A percentile compares a stretch with the other conserved stretches of the same genome.
Evolutionary conservation across 2,888 invertebrate species (phyloP).

Genomic region (Chalcosyrphus nemorum): DNA sequence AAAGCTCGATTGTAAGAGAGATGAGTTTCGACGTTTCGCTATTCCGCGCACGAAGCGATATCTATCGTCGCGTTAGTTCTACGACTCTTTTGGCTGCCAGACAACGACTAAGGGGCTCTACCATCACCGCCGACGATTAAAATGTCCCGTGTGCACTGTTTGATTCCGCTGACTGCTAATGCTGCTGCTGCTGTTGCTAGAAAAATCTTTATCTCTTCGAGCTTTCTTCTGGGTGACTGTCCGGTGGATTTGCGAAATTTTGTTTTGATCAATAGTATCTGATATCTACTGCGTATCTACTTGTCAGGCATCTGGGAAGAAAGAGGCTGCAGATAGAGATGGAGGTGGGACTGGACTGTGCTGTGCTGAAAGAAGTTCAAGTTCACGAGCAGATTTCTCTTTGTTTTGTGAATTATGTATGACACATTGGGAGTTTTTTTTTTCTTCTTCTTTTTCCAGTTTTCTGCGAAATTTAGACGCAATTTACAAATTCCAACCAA

Average conservation of each 20-base stretch:
- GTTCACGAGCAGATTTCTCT: background rate
- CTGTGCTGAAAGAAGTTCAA: constrained; percentile 19
- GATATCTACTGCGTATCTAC: constrained; percentile 1
- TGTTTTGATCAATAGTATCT: background rate
- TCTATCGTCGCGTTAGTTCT: constrained; percentile 11
- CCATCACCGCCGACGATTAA: background rate
- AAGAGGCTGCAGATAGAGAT: background rate
- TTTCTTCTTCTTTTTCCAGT: no score
- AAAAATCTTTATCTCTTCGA: background rate
- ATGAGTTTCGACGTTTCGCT: constrained; percentile 18
- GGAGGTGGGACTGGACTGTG: no score
- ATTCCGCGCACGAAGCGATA: constrained; percentile 24
- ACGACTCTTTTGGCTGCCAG: constrained; percentile 4
- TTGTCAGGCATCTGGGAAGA: background rate
- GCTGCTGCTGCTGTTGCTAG: no score
- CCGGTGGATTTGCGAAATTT: background rate
- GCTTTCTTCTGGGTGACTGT: background rate
- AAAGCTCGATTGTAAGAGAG: constrained; percentile 24
- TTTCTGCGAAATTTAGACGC: background rate
- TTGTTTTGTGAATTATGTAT: background rate
- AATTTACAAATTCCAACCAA: background rate
- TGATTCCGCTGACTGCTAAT: no score
- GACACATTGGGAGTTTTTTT: background rate
- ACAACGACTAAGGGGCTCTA: background rate
- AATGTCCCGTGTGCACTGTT: constrained; percentile 15